phyloP scores from a whole-genome alignment of 2,113 vertebrate species.

The Cynocephalus volans region DNA sequence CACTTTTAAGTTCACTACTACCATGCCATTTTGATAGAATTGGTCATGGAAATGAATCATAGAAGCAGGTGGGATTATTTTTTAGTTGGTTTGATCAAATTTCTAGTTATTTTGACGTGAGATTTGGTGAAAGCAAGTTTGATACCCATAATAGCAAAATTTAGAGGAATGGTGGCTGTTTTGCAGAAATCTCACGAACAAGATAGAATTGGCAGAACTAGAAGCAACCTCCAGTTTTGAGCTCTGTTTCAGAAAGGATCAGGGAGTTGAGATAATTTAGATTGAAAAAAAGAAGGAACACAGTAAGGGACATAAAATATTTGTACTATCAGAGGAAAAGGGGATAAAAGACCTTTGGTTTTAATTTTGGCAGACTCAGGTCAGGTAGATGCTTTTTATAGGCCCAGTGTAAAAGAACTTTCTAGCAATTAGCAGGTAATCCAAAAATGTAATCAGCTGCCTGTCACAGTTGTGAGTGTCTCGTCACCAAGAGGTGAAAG shows the following conservation, averaged over 20 bases:
- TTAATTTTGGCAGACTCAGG: slow-evolving; percentile 4
- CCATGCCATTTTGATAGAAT: slow-evolving; percentile 11
- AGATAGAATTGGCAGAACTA: not conserved
- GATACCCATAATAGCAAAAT: not conserved
- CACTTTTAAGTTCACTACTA: not conserved
- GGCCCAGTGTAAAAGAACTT: not conserved
- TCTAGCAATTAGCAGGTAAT: not conserved
- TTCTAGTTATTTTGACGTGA: slow-evolving; percentile 19
- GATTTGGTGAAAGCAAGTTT: not conserved
- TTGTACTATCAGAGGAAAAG: slow-evolving; percentile 18
- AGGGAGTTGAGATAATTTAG: not conserved
- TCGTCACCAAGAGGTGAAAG: not conserved
- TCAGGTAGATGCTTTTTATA: not conserved
- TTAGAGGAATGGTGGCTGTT: not conserved
- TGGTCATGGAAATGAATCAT: not conserved
- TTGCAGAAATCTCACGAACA: not conserved
- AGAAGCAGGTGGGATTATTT: not conserved
- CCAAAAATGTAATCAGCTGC: not conserved
- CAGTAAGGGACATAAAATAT: not conserved
- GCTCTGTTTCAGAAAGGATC: not conserved
- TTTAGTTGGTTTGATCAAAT: slow-evolving; percentile 18
- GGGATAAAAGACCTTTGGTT: not conserved
- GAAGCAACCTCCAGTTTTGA: not conserved
- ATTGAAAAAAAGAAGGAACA: slow-evolving; percentile 47
- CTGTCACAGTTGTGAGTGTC: not conserved